phyloP scores from a whole-genome alignment of 1,140 invertebrate species.

The Drosophila novamexicana region DNA sequence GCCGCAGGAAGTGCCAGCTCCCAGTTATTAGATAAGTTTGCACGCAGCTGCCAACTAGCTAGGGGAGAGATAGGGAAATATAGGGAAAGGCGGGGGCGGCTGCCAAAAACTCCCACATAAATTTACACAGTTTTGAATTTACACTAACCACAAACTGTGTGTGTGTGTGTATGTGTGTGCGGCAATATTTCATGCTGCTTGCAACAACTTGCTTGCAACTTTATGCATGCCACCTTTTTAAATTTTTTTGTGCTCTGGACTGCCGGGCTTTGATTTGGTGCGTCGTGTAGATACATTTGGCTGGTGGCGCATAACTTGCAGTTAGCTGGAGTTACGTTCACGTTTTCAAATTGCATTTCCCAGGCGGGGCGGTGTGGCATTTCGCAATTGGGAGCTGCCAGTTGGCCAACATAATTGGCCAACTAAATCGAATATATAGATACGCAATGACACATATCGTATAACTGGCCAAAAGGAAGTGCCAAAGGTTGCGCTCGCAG shows the following conservation, averaged over 20 bases:
- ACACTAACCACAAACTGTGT: constrained; percentile 23
- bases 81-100: neutral
- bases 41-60: constrained; percentile 17
- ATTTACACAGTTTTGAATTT: constrained; percentile 60
- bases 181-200: constrained; percentile 63
- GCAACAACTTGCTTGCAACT: constrained; percentile 16
- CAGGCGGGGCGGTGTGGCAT: constrained; percentile 10
- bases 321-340: constrained; percentile 7
- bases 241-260: neutral
- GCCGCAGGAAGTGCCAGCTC: constrained; percentile 52
- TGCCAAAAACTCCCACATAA: constrained; percentile 69
- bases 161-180: constrained; percentile 12
- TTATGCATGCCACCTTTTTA: constrained; percentile 23
- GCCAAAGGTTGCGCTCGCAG: constrained; percentile 59
- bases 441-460: constrained; percentile 13
- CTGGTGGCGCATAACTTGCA: constrained; percentile 25
- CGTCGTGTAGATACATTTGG: constrained; percentile 14
- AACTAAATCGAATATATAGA: constrained; percentile 23
- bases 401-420: constrained; percentile 39
- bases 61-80: no score
- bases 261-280: constrained; percentile 24
- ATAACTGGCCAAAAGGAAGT: constrained; percentile 48
- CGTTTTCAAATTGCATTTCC: constrained; percentile 30
- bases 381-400: neutral
- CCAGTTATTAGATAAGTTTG: constrained; percentile 70